Evolutionary conservation across 2,888 invertebrate genomes (phyloP).

Genomic region (Dryococelus australis): DNA sequence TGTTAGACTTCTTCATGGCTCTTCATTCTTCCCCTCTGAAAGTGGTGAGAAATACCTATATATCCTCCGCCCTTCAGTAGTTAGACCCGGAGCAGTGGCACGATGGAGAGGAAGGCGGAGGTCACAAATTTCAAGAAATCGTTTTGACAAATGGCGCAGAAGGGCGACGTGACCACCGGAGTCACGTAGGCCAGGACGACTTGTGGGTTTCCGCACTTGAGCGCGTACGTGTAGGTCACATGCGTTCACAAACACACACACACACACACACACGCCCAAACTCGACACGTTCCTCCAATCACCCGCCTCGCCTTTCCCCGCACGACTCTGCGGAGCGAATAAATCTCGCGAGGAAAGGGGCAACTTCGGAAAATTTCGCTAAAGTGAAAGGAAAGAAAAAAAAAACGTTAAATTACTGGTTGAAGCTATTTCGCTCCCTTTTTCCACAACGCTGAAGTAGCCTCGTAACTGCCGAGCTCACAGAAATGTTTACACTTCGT

Average conservation of each 20-base stretch:
- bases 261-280: no score
- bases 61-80: not conserved
- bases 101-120: not conserved
- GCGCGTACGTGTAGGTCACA: not conserved
- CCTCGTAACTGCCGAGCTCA: not conserved
- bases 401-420: not conserved
- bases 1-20: no score
- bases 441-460: not conserved
- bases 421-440: not conserved
- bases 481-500: not conserved
- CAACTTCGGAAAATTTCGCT: no score
- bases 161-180: not conserved
- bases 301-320: not conserved
- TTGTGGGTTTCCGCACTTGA: not conserved
- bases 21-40: no score
- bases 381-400: not conserved
- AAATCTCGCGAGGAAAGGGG: not conserved
- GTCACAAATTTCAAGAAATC: constrained; percentile 9
- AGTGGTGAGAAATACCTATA: not conserved
- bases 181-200: not conserved
- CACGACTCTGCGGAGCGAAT: not conserved
- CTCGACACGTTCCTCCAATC: not conserved
- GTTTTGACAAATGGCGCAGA: not conserved
- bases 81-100: not conserved
- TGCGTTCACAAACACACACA: not conserved